Percentiles rank a stretch among this genome's conserved stretches.
These are phyloP conservation scores for Scrobipalpa costella DNA, from an alignment of 2,888 invertebrate species.

Conservation along the genomic window DNA sequence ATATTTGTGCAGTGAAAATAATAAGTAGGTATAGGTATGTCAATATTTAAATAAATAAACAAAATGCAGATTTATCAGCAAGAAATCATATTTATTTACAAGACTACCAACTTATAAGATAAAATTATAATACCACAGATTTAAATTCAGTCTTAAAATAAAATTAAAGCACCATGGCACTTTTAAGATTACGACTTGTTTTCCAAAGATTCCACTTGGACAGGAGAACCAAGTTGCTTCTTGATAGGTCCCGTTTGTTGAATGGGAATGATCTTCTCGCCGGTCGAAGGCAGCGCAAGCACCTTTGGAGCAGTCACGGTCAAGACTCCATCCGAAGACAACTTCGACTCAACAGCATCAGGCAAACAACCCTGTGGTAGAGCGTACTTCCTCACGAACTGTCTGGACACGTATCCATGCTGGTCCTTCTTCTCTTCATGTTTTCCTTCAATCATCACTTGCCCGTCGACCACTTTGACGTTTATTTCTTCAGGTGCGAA, in stretches of 20 bases:
- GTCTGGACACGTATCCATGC: slow-evolving; percentile 86
- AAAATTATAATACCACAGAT: slow-evolving; percentile 33
- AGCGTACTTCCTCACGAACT: slow-evolving; percentile 86
- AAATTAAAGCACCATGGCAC: slow-evolving; percentile 26
- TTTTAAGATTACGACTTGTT: slow-evolving; percentile 24
- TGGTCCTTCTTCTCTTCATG: slow-evolving; percentile 89
- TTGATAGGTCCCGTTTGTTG: slow-evolving; percentile 81
- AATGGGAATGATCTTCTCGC: slow-evolving; percentile 82
- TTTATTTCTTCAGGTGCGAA: slow-evolving; percentile 88
- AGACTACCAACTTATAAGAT: neutral
- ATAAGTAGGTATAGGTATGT: too few species aligned
- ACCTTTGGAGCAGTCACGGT: slow-evolving; percentile 85
- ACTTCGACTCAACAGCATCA: slow-evolving; percentile 84
- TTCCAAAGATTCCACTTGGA: slow-evolving; percentile 26
- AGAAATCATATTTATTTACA: slow-evolving; percentile 4
- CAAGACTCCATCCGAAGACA: slow-evolving; percentile 89
- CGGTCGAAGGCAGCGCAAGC: slow-evolving; percentile 61
- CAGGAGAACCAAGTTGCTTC: slow-evolving; percentile 47
- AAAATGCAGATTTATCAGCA: neutral
- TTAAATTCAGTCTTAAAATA: slow-evolving; percentile 54
- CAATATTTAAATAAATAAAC: too few species aligned
- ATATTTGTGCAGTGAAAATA: too few species aligned
- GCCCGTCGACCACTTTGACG: slow-evolving; percentile 86
- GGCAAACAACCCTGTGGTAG: slow-evolving; percentile 88
- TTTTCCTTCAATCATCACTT: slow-evolving; percentile 86